These are phyloP conservation scores for Liopterus haemorrhoidalis DNA, from an alignment of 2,888 invertebrate species.

Conservation along the genomic window DNA sequence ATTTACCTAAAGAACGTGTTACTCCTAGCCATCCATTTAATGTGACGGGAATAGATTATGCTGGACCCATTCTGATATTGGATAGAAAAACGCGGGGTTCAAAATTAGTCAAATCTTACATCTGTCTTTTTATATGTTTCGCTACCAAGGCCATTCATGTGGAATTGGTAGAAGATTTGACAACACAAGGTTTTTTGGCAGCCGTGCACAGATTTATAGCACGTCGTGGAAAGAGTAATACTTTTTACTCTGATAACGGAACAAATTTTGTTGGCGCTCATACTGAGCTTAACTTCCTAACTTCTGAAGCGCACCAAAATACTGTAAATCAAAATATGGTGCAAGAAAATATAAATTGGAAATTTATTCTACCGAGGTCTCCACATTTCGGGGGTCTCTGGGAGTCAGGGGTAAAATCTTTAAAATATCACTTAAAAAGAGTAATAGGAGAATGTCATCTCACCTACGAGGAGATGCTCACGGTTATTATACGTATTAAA, in stretches of 20 bases:
- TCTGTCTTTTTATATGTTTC: conserved; percentile 9
- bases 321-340: neutral
- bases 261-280: conserved; percentile 5
- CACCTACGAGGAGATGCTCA: too few species aligned
- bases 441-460: neutral
- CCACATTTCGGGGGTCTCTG: conserved; percentile 20
- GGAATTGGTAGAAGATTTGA: conserved; percentile 4
- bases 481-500: too few species aligned
- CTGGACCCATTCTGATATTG: conserved; percentile 10
- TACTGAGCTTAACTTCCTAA: neutral
- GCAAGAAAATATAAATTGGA: conserved; percentile 9
- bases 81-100: neutral
- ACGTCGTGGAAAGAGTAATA: neutral
- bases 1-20: conserved; percentile 8
- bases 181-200: conserved; percentile 3
- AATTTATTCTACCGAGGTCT: conserved; percentile 17
- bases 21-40: conserved; percentile 16
- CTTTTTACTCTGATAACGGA: conserved; percentile 2
- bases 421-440: neutral
- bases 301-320: neutral
- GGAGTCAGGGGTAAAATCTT: conserved; percentile 13
- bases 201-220: conserved; percentile 4
- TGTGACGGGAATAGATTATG: conserved; percentile 15
- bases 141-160: neutral
- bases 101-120: conserved; percentile 5